These are phyloP conservation scores for Morpho helenor DNA, from an alignment of 2,888 invertebrate species.

Conservation along the genomic window DNA sequence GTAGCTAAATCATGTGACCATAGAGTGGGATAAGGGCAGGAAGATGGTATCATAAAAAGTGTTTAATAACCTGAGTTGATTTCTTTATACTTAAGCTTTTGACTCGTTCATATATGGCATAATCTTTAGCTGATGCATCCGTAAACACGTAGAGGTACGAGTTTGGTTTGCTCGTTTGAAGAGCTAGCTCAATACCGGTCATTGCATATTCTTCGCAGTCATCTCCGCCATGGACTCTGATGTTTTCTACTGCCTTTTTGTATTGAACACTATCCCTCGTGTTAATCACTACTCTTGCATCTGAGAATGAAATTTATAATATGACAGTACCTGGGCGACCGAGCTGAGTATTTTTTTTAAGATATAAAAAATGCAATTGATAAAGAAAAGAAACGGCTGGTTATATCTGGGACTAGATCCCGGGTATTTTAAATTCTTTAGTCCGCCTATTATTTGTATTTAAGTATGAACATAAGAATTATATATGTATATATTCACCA, in stretches of 20 bases:
- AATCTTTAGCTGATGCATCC: slow-evolving; percentile 54
- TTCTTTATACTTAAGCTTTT: slow-evolving; percentile 42
- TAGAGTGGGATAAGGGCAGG: no score
- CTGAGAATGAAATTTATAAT: slow-evolving; percentile 27
- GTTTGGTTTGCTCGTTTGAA: slow-evolving; percentile 39
- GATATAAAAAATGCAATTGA: no score
- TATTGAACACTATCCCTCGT: slow-evolving; percentile 41
- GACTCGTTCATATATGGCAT: slow-evolving; percentile 31
- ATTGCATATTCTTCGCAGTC: slow-evolving; percentile 54
- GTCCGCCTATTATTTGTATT: no score
- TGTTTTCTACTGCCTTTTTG: slow-evolving; percentile 31
- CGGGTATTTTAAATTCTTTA: no score
- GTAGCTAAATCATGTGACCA: no score
- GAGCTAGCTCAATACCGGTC: slow-evolving; percentile 46
- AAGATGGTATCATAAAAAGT: neutral
- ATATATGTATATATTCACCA: no score
- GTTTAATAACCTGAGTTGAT: slow-evolving; percentile 33
- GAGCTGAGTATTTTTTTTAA: neutral
- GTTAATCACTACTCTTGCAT: slow-evolving; percentile 23
- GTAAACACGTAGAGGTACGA: slow-evolving; percentile 58
- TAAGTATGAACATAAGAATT: no score
- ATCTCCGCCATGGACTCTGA: slow-evolving; percentile 35
- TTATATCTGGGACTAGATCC: no score
- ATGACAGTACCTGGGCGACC: neutral
- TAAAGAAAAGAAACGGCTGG: no score